A percentile compares a stretch with the other conserved stretches of the same genome.
Evolutionary conservation across 2,113 vertebrate genomes (phyloP).

Genomic region (Cranoglanis bouderius): DNA sequence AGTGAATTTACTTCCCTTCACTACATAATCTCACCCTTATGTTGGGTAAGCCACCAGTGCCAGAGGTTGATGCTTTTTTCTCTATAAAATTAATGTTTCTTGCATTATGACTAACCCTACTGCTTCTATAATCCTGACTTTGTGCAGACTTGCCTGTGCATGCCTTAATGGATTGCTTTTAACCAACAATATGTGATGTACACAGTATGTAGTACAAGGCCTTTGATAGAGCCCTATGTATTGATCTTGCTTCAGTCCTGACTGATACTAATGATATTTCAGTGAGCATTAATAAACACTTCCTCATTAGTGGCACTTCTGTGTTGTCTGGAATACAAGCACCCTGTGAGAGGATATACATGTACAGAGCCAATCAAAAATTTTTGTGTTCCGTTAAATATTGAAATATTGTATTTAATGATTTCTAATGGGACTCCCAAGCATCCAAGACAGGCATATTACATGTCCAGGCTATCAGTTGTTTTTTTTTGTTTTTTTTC

Average conservation of each 20-base stretch:
- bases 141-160: constrained; percentile 59
- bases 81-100: constrained; percentile 37
- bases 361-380: background rate
- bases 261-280: constrained; percentile 47
- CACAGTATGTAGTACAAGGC: constrained; percentile 45
- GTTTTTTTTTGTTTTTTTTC: background rate
- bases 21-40: constrained; percentile 9
- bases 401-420: background rate
- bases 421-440: background rate
- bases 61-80: constrained; percentile 30
- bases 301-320: constrained; percentile 40
- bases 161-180: constrained; percentile 59
- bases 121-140: constrained; percentile 50
- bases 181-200: constrained; percentile 50
- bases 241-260: constrained; percentile 42
- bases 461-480: background rate
- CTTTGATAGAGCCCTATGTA: constrained; percentile 45
- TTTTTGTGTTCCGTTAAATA: background rate
- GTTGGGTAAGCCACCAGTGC: constrained; percentile 40
- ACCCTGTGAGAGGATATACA: background rate
- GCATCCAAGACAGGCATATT: background rate
- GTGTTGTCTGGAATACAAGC: constrained; percentile 24
- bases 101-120: constrained; percentile 26
- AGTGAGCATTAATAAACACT: constrained; percentile 53
- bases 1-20: constrained; percentile 19